These are phyloP conservation scores for Epirrhoe alternata DNA, from an alignment of 2,888 invertebrate species.

Conservation along the genomic window DNA sequence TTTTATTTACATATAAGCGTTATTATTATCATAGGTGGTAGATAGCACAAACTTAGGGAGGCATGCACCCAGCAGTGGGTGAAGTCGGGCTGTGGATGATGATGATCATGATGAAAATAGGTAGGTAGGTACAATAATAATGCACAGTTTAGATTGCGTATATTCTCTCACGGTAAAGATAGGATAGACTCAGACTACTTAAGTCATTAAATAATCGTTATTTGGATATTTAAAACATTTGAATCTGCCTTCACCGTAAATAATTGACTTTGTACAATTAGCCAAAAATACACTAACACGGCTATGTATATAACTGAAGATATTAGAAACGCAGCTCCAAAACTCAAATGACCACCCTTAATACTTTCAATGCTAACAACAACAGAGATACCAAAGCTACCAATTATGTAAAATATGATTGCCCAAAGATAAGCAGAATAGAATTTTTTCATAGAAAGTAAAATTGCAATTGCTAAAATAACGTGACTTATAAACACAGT, in stretches of 20 bases:
- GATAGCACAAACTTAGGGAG: too few species aligned
- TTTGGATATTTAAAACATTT: slow-evolving; percentile 52
- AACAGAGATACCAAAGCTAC: slow-evolving; percentile 42
- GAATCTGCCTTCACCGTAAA: slow-evolving; percentile 42
- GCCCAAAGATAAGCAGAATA: slow-evolving; percentile 43
- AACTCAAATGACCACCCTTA: slow-evolving; percentile 28
- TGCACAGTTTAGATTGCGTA: too few species aligned
- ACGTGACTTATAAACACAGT: slow-evolving; percentile 5
- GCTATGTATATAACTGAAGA: slow-evolving; percentile 39
- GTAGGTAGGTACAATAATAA: too few species aligned
- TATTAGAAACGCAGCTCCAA: slow-evolving; percentile 26
- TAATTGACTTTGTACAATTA: slow-evolving; percentile 51
- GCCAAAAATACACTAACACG: slow-evolving; percentile 54
- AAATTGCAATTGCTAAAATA: slow-evolving; percentile 5
- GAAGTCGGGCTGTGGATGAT: too few species aligned
- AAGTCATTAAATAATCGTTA: slow-evolving; percentile 45
- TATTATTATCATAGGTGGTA: too few species aligned
- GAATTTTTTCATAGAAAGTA: neutral
- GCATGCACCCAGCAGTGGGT: too few species aligned
- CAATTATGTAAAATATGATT: slow-evolving; percentile 46
- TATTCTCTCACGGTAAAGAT: too few species aligned
- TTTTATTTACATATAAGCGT: too few species aligned
- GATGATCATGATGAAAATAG: too few species aligned
- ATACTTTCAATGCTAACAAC: slow-evolving; percentile 43
- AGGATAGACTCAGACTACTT: too few species aligned